A percentile compares a stretch with the other conserved stretches of the same genome.
phyloP scores from a whole-genome alignment of 2,113 vertebrate genomes.

The Paralichthys olivaceus region DNA sequence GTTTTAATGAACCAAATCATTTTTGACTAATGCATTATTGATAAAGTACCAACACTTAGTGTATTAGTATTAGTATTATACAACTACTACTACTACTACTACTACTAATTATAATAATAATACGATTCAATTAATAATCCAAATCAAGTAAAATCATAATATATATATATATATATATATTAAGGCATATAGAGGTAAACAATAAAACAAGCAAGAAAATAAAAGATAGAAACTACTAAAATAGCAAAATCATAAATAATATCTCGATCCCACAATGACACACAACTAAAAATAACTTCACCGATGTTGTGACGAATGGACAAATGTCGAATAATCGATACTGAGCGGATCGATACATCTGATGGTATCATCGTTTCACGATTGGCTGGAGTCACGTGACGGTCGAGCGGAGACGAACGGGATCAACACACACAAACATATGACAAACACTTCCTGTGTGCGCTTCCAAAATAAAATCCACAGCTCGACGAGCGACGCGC shows the following conservation, averaged over 20 bases:
- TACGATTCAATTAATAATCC: no score
- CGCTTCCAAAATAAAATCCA: slow-evolving; percentile 39
- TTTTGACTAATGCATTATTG: no score
- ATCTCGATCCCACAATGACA: neutral
- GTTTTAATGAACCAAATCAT: no score
- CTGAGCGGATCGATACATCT: neutral
- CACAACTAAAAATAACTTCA: neutral
- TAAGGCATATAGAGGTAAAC: no score
- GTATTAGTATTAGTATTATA: no score
- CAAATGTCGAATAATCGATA: slow-evolving; percentile 15
- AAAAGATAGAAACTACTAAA: neutral
- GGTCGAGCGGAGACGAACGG: slow-evolving; percentile 38
- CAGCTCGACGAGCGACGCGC: neutral
- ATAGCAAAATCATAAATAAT: neutral
- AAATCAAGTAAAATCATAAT: no score
- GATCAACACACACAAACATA: rapidly evolving
- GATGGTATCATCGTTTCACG: neutral
- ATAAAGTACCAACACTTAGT: no score
- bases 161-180: no score
- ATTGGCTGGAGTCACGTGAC: slow-evolving; percentile 65
- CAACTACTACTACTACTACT: no score
- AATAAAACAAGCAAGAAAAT: neutral
- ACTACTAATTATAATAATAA: no score
- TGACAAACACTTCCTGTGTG: neutral
- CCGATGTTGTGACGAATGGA: neutral